phyloP scores from a whole-genome alignment of 2,888 invertebrate species.

The Glyphotaelius pellucidus region DNA sequence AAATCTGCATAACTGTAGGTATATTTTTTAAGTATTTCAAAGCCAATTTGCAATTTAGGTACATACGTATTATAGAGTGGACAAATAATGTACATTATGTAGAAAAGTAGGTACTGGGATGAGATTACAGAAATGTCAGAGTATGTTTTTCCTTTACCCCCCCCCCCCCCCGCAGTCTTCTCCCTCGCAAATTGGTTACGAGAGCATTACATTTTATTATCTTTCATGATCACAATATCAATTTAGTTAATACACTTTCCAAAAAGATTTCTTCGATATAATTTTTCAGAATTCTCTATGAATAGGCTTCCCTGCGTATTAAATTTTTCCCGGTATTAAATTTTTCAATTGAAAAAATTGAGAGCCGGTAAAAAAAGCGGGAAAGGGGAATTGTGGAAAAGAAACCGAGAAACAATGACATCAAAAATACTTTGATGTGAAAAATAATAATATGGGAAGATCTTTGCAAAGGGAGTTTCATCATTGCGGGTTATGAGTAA shows the following conservation, averaged over 20 bases:
- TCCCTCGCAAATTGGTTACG: not conserved
- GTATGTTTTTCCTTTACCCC: not conserved
- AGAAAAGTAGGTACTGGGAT: too few species aligned
- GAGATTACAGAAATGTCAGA: too few species aligned
- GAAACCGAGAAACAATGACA: conserved; percentile 62
- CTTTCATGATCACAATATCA: conserved; percentile 32
- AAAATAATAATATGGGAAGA: conserved; percentile 38
- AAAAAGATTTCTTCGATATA: conserved; percentile 40
- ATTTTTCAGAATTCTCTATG: not conserved
- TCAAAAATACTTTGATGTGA: conserved; percentile 65
- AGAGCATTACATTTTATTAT: conserved; percentile 34
- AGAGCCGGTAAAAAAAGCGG: conserved; percentile 42
- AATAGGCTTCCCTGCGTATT: not conserved
- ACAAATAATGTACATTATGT: too few species aligned
- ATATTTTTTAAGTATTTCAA: too few species aligned
- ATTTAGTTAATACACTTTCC: conserved; percentile 50
- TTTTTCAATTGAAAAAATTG: conserved; percentile 46
- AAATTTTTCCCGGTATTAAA: not conserved
- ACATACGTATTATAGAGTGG: too few species aligned
- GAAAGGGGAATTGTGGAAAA: conserved; percentile 17
- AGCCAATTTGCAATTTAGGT: too few species aligned
- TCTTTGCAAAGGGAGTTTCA: conserved; percentile 26
- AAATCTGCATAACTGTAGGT: too few species aligned
- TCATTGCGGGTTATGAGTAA: conserved; percentile 26
- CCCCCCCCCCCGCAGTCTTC: too few species aligned